Conservation (phyloP, 1,140 invertebrate genomes). For the Brachionus manjavacas region DNA sequence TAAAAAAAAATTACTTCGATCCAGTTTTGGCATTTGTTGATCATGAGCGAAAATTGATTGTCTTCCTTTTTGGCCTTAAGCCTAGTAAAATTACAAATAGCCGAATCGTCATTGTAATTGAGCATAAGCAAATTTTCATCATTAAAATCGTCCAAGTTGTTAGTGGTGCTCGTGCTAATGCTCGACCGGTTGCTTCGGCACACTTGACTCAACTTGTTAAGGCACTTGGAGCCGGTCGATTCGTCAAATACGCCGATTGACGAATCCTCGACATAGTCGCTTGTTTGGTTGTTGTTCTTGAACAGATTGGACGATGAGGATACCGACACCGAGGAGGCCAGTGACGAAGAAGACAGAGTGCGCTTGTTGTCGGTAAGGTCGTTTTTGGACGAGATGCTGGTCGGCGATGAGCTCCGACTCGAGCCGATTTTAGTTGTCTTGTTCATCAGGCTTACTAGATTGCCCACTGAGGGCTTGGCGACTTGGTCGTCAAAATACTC, state of each 20-base stretch:
- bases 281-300: not conserved
- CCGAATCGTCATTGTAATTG: not conserved
- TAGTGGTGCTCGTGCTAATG: not conserved
- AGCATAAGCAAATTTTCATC: not conserved
- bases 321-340: not conserved
- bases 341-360: not conserved
- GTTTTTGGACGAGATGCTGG: not conserved
- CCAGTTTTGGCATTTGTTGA: slow-evolving; percentile 7
- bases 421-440: not conserved
- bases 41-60: not conserved
- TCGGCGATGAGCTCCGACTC: not conserved
- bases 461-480: not conserved
- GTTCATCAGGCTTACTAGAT: not conserved
- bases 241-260: not conserved
- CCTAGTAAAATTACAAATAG: not conserved
- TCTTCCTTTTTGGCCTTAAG: not conserved
- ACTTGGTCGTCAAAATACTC: not conserved
- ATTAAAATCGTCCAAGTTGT: slow-evolving; percentile 14
- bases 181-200: not conserved
- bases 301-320: not conserved
- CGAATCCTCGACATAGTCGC: slow-evolving; percentile 6
- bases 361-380: not conserved
- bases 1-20: not conserved
- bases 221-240: not conserved
- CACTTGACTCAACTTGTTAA: not conserved